Percentiles rank a stretch among this genome's conserved stretches.
These are phyloP conservation scores for Lycaon pictus DNA, from an alignment of 2,113 vertebrate species.

Conservation along the genomic window DNA sequence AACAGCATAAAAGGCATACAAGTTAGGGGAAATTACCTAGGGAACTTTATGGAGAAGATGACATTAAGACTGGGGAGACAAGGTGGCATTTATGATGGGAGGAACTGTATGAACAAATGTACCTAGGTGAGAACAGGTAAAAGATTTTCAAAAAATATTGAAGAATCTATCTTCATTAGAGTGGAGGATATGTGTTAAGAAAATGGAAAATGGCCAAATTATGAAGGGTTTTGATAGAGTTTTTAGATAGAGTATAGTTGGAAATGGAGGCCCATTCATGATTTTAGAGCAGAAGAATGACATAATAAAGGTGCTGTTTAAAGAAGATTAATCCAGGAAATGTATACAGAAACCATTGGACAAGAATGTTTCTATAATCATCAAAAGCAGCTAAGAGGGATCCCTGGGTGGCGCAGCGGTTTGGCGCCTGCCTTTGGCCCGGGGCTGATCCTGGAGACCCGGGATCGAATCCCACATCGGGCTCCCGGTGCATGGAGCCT, in stretches of 20 bases:
- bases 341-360: background rate
- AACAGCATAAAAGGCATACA: background rate
- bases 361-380: background rate
- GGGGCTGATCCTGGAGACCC: too few relatives aligned
- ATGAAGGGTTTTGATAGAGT: background rate
- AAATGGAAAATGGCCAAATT: conserved; percentile 25
- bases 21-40: conserved; percentile 9
- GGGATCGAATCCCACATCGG: too few relatives aligned
- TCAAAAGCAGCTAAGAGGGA: background rate
- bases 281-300: conserved; percentile 8
- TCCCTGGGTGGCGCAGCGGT: too few relatives aligned
- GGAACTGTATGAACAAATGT: background rate
- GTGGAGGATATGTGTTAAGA: background rate
- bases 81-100: background rate
- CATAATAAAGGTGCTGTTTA: background rate
- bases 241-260: background rate
- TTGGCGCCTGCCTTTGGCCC: too few relatives aligned
- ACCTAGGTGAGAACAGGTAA: background rate
- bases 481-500: too few relatives aligned
- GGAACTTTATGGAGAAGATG: background rate
- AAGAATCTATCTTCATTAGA: background rate
- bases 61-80: background rate
- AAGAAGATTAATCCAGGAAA: background rate
- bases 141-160: background rate
- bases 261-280: background rate